Percentiles rank a stretch among this genome's conserved stretches.
phyloP scores from a whole-genome alignment of 1,140 invertebrate genomes.

The Rhopalosiphum padi region DNA sequence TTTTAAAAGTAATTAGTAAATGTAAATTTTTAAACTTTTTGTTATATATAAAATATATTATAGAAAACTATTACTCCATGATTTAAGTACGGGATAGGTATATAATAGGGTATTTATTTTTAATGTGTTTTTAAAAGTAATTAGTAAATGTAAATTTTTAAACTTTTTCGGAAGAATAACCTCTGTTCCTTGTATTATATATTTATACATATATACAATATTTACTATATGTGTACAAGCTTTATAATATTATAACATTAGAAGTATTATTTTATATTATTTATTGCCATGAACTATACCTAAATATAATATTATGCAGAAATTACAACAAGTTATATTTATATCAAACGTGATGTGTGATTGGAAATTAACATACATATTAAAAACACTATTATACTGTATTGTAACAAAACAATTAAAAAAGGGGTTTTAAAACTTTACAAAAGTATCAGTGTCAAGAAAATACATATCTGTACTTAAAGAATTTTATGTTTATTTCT shows the following conservation, averaged over 20 bases:
- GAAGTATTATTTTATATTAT: not conserved
- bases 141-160: not conserved
- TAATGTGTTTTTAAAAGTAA: not conserved
- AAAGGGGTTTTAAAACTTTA: not conserved
- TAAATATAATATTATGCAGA: not conserved
- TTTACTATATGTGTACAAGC: too few species aligned
- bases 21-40: not conserved
- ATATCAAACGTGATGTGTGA: not conserved
- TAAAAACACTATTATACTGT: not conserved
- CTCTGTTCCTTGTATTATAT: not conserved
- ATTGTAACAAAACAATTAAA: not conserved
- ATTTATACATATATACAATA: not conserved
- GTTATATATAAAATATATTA: not conserved
- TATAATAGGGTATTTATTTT: not conserved
- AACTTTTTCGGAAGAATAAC: not conserved
- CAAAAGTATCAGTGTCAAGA: not conserved
- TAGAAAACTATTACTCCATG: not conserved
- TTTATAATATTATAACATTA: not conserved
- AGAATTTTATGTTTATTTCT: not conserved
- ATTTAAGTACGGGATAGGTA: not conserved
- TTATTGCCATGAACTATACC: not conserved
- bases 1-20: not conserved
- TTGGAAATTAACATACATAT: not conserved
- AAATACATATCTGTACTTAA: not conserved
- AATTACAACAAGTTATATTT: not conserved